Conservation (phyloP, 2,113 vertebrate species). For the Halcyon senegalensis region DNA sequence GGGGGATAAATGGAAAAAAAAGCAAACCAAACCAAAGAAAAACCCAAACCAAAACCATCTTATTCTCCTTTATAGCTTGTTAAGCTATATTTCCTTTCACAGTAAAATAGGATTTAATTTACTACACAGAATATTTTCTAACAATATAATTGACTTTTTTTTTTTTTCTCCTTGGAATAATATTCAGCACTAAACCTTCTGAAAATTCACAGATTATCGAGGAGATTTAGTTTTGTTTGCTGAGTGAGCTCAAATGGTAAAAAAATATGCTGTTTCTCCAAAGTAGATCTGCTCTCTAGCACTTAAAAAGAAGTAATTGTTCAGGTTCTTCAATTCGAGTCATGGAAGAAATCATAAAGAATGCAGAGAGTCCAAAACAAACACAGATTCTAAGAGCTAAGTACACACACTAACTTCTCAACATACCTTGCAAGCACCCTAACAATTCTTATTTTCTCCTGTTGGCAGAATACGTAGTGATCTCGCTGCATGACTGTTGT, state of each 20-base stretch:
- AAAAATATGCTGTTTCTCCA: accelerated
- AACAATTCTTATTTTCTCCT: constrained; percentile 27
- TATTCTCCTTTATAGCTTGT: not conserved
- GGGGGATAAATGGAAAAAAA: not conserved
- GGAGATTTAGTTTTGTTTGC: not conserved
- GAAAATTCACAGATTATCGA: not conserved
- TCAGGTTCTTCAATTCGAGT: not conserved
- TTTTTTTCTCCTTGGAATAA: not conserved
- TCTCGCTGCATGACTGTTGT: constrained; percentile 68
- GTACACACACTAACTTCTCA: not conserved
- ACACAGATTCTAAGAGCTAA: not conserved
- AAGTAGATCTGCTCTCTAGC: not conserved
- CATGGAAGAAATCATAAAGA: not conserved
- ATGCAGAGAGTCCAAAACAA: constrained; percentile 29
- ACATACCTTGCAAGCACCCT: not conserved
- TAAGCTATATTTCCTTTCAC: not conserved
- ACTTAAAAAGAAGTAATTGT: not conserved
- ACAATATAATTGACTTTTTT: not conserved
- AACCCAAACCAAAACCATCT: too few relatives aligned
- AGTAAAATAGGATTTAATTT: not conserved
- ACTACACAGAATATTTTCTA: not conserved
- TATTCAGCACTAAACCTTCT: not conserved
- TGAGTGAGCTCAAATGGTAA: not conserved
- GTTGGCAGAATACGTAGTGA: constrained; percentile 50
- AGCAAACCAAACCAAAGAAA: too few relatives aligned